phyloP scores from a whole-genome alignment of 1,140 invertebrate genomes.

The Drosophila sp. region DNA sequence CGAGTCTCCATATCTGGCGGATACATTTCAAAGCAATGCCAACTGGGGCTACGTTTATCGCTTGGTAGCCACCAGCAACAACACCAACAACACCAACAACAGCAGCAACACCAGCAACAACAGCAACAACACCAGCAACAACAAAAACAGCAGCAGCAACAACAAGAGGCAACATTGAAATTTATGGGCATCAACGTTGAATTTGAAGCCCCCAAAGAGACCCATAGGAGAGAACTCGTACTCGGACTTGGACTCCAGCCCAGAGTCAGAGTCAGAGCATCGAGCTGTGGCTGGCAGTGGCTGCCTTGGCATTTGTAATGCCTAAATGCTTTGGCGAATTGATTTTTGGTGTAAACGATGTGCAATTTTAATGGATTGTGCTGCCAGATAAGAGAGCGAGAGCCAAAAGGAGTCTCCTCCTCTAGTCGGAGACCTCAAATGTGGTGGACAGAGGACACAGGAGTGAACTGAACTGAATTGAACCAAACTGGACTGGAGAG shows the following conservation, averaged over 20 bases:
- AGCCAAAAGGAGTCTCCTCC: constrained; percentile 49
- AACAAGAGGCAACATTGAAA: constrained; percentile 60
- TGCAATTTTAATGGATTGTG: constrained; percentile 83
- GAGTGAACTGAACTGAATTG: constrained; percentile 3
- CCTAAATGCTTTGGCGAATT: constrained; percentile 83
- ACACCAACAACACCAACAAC: constrained; percentile 25
- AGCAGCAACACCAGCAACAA: constrained; percentile 23
- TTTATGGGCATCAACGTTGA: constrained; percentile 79
- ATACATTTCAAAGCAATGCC: constrained; percentile 77
- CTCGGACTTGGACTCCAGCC: constrained; percentile 6
- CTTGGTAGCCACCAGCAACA: constrained; percentile 58
- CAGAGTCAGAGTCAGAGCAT: constrained; percentile 12
- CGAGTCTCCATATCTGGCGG: constrained; percentile 62
- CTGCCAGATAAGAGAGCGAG: constrained; percentile 69
- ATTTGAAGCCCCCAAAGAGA: constrained; percentile 66
- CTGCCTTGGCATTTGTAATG: constrained; percentile 81
- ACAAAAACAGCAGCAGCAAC: constrained; percentile 4
- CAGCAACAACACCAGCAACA: constrained; percentile 38
- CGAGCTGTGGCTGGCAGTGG: constrained; percentile 60
- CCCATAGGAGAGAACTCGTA: constrained; percentile 30
- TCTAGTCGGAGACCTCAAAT: constrained; percentile 7
- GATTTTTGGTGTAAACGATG: constrained; percentile 83
- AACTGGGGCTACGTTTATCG: constrained; percentile 67
- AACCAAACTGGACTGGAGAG: constrained; percentile 12
- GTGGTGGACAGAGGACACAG: too few species aligned